Conservation (phyloP, 1,140 invertebrate genomes). For the Zaprionus davidi region DNA sequence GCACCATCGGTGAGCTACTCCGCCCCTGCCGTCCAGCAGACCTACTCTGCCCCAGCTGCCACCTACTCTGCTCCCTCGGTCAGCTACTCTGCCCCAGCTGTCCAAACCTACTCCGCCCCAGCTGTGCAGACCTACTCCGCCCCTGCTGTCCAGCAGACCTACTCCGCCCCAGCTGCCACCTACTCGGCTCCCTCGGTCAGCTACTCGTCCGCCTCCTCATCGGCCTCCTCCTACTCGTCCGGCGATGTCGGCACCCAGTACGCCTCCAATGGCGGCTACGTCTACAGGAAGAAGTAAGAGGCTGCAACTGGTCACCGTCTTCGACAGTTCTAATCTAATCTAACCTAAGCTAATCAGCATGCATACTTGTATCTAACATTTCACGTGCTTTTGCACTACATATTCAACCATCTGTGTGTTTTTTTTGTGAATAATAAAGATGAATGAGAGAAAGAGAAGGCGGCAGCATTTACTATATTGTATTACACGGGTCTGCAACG, state of each 20-base stretch:
- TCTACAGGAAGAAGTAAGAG: conserved; percentile 79
- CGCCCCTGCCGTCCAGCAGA: conserved; percentile 53
- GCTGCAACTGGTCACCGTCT: conserved; percentile 46
- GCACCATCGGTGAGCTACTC: conserved; percentile 47
- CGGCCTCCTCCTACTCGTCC: conserved; percentile 37
- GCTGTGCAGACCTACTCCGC: conserved; percentile 33
- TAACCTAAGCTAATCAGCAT: conserved; percentile 18
- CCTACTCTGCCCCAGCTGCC: conserved; percentile 44
- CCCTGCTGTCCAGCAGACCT: conserved; percentile 37
- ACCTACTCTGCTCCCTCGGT: conserved; percentile 39
- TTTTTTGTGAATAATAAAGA: conserved; percentile 8
- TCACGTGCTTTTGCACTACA: conserved; percentile 28
- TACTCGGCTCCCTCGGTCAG: conserved; percentile 22
- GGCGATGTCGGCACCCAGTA: conserved; percentile 78
- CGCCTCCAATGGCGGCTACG: conserved; percentile 78
- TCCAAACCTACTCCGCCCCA: conserved; percentile 24
- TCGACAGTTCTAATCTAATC: conserved; percentile 22
- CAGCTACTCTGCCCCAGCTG: conserved; percentile 42
- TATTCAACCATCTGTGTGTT: conserved; percentile 31
- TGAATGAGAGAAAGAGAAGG: conserved; percentile 3
- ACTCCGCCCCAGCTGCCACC: conserved; percentile 44
- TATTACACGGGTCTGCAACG: background rate
- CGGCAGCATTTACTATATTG: background rate
- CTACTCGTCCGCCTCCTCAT: conserved; percentile 37
- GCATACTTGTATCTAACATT: conserved; percentile 44